phyloP scores from a whole-genome alignment of 2,888 invertebrate species.

The Plebejus argus region DNA sequence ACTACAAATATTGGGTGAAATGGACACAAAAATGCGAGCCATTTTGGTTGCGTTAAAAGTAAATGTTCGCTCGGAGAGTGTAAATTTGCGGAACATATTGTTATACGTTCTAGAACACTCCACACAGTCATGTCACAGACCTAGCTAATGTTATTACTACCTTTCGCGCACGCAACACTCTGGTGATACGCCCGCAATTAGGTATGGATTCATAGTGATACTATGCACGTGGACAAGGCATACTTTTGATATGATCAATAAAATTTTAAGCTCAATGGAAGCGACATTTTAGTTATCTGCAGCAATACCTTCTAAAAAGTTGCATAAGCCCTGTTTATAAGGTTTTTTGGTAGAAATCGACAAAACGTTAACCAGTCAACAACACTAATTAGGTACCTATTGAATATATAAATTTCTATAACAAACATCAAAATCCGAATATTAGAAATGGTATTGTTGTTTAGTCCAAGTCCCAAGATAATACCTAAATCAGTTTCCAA shows the following conservation, averaged over 20 bases:
- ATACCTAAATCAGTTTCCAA: background rate
- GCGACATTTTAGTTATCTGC: too few species aligned
- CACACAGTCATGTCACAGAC: constrained; percentile 10
- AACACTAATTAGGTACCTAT: too few species aligned
- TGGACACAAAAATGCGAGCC: constrained; percentile 15
- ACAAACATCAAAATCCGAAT: background rate
- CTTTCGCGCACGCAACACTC: constrained; percentile 16
- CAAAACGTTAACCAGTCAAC: too few species aligned
- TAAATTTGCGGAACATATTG: constrained; percentile 23
- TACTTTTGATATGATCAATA: too few species aligned
- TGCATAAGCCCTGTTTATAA: background rate
- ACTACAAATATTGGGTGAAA: constrained; percentile 33
- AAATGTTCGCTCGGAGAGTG: background rate
- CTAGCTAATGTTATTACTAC: background rate
- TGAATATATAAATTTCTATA: too few species aligned
- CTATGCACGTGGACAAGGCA: background rate
- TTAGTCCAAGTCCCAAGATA: background rate
- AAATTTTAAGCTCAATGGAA: too few species aligned
- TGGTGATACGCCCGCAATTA: constrained; percentile 5
- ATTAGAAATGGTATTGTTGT: background rate
- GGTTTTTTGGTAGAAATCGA: too few species aligned
- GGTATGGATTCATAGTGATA: background rate
- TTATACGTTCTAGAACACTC: constrained; percentile 23
- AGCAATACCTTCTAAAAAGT: background rate
- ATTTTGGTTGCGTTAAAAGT: constrained; percentile 28